Percentiles rank a stretch among this genome's conserved stretches.
These are phyloP conservation scores for Oithona nana DNA, from an alignment of 2,888 invertebrate species.

Conservation along the genomic window DNA sequence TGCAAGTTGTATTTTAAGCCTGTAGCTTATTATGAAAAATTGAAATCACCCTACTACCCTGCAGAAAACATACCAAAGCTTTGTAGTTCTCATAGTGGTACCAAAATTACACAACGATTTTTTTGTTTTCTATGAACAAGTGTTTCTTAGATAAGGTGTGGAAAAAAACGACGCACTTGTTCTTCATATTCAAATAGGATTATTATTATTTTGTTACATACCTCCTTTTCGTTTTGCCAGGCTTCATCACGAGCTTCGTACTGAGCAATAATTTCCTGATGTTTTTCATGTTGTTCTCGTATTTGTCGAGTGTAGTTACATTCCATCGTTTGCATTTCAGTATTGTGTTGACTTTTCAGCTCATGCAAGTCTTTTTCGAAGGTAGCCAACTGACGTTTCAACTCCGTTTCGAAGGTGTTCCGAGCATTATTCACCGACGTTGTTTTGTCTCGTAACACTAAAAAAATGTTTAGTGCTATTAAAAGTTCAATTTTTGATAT, in stretches of 20 bases:
- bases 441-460: constrained; percentile 3
- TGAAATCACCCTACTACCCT: no score
- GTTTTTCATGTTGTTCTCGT: not conserved
- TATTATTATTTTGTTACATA: not conserved
- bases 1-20: no score
- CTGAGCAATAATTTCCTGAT: not conserved
- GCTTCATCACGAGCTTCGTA: constrained; percentile 10
- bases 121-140: no score
- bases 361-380: not conserved
- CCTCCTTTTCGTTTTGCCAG: constrained; percentile 9
- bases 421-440: constrained; percentile 7
- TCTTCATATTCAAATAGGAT: not conserved
- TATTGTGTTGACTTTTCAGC: not conserved
- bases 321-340: not conserved
- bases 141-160: no score
- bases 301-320: not conserved
- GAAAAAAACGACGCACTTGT: not conserved
- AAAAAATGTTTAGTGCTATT: no score
- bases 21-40: no score
- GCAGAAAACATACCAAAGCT: no score
- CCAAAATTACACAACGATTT: no score
- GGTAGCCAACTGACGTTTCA: not conserved
- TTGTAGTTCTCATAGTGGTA: no score
- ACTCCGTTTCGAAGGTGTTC: constrained; percentile 8
- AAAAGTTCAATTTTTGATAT: no score